A percentile compares a stretch with the other conserved stretches of the same genome.
Evolutionary conservation across 2,113 vertebrate species (phyloP).

Genomic region (Ahaetulla prasina): DNA sequence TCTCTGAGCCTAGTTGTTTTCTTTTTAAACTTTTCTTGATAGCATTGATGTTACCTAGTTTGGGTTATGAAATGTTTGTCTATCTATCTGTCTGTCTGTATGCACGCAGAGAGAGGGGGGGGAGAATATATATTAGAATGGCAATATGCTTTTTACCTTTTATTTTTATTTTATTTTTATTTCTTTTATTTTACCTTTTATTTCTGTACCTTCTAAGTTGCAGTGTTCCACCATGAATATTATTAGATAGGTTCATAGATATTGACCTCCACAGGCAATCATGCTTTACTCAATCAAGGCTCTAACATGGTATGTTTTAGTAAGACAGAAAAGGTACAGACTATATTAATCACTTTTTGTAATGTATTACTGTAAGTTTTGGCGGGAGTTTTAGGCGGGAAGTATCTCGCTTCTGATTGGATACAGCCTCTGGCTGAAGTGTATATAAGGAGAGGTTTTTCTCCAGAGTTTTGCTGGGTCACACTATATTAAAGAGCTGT

Average conservation of each 20-base stretch:
- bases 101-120: too few species aligned
- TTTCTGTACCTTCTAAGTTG: neutral
- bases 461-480: too few species aligned
- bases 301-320: neutral
- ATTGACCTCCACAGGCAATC: neutral
- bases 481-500: too few species aligned
- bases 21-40: neutral
- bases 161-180: too few species aligned
- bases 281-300: neutral
- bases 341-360: neutral
- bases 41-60: neutral
- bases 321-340: neutral
- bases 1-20: neutral
- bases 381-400: too few species aligned
- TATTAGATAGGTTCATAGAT: neutral
- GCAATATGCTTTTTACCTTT: too few species aligned
- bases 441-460: too few species aligned
- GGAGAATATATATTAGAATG: too few species aligned
- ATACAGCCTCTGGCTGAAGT: too few species aligned
- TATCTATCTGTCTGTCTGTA: neutral
- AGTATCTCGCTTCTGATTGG: too few species aligned
- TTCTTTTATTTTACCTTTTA: neutral
- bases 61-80: neutral
- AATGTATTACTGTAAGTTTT: too few species aligned
- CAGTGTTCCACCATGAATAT: neutral